phyloP scores from a whole-genome alignment of 2,113 vertebrate genomes.

The Nothoprocta pentlandii region DNA sequence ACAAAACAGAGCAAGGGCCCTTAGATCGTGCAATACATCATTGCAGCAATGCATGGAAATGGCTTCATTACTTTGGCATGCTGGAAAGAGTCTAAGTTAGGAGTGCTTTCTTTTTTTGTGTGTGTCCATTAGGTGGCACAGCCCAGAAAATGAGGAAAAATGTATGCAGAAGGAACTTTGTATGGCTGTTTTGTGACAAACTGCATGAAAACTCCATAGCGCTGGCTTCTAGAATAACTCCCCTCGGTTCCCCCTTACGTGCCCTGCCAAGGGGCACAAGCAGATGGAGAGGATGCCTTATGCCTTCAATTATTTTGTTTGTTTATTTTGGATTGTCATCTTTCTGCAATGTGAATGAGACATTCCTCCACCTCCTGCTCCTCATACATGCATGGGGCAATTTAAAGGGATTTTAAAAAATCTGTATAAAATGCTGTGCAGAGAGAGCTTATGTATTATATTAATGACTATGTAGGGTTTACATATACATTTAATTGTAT shows the following conservation, averaged over 20 bases:
- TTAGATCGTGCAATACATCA: background rate
- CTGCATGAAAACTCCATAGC: background rate
- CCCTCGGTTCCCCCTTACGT: background rate
- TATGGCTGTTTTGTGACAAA: background rate
- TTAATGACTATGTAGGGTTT: background rate
- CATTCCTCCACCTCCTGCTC: background rate
- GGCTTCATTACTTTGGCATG: background rate
- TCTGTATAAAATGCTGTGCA: background rate
- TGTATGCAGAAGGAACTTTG: background rate
- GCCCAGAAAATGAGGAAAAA: background rate
- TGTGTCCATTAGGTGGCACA: background rate
- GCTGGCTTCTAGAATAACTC: background rate
- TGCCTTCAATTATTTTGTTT: background rate
- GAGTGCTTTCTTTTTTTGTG: background rate
- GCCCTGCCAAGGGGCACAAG: background rate
- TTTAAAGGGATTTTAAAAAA: background rate
- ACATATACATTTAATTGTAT: background rate
- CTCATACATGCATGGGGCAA: background rate
- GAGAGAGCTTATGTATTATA: background rate
- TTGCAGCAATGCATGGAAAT: background rate
- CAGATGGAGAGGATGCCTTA: background rate
- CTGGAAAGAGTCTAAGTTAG: background rate
- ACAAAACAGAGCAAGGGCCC: background rate
- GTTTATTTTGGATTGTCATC: background rate
- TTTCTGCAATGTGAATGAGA: background rate